Evolutionary conservation across 2,888 invertebrate species (phyloP).

Genomic region (Sminthurinus aureus): DNA sequence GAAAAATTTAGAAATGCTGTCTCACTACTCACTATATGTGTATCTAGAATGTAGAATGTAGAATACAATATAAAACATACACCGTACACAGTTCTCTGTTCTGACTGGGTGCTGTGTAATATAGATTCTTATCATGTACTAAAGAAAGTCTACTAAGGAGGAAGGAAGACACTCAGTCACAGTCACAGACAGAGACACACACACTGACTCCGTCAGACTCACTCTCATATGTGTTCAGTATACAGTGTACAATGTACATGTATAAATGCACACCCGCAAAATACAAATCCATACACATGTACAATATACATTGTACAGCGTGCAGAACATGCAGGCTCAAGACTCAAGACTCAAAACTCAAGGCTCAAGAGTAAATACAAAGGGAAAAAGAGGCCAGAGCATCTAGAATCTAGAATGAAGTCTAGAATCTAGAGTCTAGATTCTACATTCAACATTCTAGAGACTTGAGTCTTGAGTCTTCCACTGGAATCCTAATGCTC

Average conservation of each 20-base stretch:
- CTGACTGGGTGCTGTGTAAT: background rate
- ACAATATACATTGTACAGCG: background rate
- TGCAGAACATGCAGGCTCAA: background rate
- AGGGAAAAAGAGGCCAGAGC: background rate
- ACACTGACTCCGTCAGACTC: too few species aligned
- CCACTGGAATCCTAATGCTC: background rate
- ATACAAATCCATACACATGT: background rate
- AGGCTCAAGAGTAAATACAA: background rate
- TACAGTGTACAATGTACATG: too few species aligned
- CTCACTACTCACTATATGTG: background rate
- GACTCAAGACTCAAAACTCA: background rate
- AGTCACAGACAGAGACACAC: too few species aligned
- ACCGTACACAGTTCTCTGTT: too few species aligned
- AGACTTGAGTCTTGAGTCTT: background rate
- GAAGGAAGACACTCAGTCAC: background rate
- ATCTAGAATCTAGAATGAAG: constrained; percentile 1
- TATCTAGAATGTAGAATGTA: background rate
- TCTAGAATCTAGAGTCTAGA: background rate
- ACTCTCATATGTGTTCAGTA: too few species aligned
- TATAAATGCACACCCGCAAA: too few species aligned
- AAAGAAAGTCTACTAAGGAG: background rate
- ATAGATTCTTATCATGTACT: background rate
- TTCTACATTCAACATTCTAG: too few species aligned
- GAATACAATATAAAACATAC: too few species aligned
- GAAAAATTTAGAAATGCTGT: background rate